Evolutionary conservation across 2,888 invertebrate species (phyloP).

Genomic region (Hirtodrosophila cameraria): DNA sequence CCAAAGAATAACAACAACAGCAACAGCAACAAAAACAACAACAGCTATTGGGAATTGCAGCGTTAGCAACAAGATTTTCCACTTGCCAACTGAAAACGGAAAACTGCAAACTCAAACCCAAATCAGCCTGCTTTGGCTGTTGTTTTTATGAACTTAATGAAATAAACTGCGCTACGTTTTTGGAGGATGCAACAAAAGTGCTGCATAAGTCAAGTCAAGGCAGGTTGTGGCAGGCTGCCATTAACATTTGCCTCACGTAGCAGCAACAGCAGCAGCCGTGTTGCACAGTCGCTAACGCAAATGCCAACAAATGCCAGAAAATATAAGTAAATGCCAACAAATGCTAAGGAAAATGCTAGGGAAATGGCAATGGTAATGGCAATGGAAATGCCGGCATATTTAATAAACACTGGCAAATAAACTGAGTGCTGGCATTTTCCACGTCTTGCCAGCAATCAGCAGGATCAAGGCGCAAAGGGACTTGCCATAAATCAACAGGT

Average conservation of each 20-base stretch:
- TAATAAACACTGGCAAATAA: slow-evolving; percentile 71
- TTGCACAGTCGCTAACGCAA: slow-evolving; percentile 40
- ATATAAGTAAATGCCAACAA: slow-evolving; percentile 34
- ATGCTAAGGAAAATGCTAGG: slow-evolving; percentile 28
- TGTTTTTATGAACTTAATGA: slow-evolving; percentile 68
- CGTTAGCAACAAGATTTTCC: slow-evolving; percentile 63
- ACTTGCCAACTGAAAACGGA: slow-evolving; percentile 50
- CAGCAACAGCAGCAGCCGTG: slow-evolving; percentile 40
- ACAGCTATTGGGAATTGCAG: slow-evolving; percentile 38
- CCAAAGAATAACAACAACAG: slow-evolving; percentile 30
- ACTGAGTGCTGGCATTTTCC: slow-evolving; percentile 51
- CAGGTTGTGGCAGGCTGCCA: slow-evolving; percentile 51
- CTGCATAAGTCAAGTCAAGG: slow-evolving; percentile 57
- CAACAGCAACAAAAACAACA: slow-evolving; percentile 12
- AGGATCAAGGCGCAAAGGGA: slow-evolving; percentile 6
- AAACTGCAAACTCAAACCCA: slow-evolving; percentile 10
- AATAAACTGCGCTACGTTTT: slow-evolving; percentile 58
- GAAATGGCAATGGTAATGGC: no score
- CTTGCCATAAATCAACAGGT: slow-evolving; percentile 70
- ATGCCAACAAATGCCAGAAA: slow-evolving; percentile 47
- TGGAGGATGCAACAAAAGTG: slow-evolving; percentile 58
- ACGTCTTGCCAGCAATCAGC: slow-evolving; percentile 8
- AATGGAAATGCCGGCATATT: slow-evolving; percentile 60
- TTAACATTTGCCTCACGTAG: slow-evolving; percentile 70
- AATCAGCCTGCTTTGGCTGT: slow-evolving; percentile 9